Evolutionary conservation across 2,797 vertebrate species (phyloP).

Genomic region (Melanotaenia nigrans): DNA sequence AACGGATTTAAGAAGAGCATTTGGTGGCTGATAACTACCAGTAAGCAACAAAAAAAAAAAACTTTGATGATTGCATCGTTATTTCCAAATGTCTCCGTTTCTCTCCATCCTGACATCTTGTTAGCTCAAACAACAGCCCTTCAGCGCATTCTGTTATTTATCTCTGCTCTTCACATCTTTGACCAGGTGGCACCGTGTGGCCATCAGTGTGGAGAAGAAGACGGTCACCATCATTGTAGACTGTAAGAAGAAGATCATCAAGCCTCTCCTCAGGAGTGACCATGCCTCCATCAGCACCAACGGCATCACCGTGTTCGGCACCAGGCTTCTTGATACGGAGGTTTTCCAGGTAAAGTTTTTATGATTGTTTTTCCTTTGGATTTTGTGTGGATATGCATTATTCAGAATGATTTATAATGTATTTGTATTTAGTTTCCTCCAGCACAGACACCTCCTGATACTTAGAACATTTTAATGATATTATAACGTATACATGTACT

Average conservation of each 20-base stretch:
- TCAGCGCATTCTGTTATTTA: neutral
- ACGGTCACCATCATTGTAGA: conserved; percentile 95
- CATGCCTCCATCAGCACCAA: conserved; percentile 85
- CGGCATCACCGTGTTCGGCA: conserved; percentile 94
- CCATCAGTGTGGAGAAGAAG: conserved; percentile 97
- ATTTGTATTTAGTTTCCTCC: no score
- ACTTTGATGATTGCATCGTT: neutral
- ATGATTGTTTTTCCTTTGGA: no score
- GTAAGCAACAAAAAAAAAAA: neutral
- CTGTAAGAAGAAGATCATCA: conserved; percentile 93
- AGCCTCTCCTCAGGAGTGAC: conserved; percentile 90
- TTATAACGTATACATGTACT: no score
- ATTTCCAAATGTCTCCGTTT: neutral
- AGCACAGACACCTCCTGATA: no score
- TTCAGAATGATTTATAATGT: no score
- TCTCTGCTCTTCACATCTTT: conserved; percentile 24
- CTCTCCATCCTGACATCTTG: neutral
- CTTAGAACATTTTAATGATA: no score
- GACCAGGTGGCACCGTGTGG: conserved; percentile 95
- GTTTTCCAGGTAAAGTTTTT: conserved; percentile 90
- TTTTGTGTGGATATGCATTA: no score
- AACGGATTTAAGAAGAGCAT: no score
- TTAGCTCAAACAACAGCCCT: no score
- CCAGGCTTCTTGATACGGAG: conserved; percentile 92
- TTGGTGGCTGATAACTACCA: no score